These are phyloP conservation scores for Colletes latitarsis DNA, from an alignment of 1,140 invertebrate genomes.

Conservation along the genomic window DNA sequence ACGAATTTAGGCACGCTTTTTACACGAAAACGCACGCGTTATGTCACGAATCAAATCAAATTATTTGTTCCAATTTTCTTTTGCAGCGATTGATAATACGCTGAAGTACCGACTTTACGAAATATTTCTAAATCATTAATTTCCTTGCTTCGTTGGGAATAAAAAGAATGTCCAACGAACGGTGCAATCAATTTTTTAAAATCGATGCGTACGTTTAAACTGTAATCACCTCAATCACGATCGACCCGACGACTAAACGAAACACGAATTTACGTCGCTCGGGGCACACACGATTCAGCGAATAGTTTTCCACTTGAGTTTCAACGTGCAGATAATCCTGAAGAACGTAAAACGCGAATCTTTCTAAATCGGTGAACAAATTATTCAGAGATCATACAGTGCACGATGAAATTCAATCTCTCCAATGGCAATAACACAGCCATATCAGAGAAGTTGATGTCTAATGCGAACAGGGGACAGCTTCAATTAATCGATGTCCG, in stretches of 20 bases:
- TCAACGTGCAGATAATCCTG: background rate
- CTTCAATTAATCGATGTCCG: background rate
- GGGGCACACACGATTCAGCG: background rate
- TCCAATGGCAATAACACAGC: slow-evolving; percentile 37
- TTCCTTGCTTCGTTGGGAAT: too few species aligned
- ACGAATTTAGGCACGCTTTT: slow-evolving; percentile 26
- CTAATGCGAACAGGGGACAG: background rate
- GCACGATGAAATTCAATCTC: background rate
- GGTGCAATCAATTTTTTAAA: background rate
- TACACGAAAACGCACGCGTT: slow-evolving; percentile 28
- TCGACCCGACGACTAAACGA: background rate
- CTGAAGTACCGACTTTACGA: too few species aligned
- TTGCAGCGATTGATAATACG: background rate
- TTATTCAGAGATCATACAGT: too few species aligned
- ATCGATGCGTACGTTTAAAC: slow-evolving; percentile 17
- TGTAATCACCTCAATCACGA: background rate
- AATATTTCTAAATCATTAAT: too few species aligned
- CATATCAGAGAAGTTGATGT: slow-evolving; percentile 2
- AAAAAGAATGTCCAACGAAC: too few species aligned
- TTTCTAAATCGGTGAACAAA: background rate
- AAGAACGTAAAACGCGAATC: too few species aligned
- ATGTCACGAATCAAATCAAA: background rate
- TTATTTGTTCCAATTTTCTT: background rate
- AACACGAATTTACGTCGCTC: background rate
- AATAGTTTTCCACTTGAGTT: background rate